Evolutionary conservation across 2,888 invertebrate genomes (phyloP), one percentile per base, ranked within the genome.

Genomic region (Biston stratarius): DNA sequence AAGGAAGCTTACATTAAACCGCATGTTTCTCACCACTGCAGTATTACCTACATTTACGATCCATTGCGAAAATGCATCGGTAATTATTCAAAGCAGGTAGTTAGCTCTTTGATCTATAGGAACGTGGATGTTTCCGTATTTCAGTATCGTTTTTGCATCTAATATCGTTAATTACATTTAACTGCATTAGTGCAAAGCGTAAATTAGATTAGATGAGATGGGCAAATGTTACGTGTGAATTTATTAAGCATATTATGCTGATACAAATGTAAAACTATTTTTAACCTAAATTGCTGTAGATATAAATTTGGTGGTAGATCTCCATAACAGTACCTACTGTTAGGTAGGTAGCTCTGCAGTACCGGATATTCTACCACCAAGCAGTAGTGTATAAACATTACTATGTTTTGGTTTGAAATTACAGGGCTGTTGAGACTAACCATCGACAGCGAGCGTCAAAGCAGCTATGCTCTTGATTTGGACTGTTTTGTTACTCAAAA

Each of bases 21-120:
- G 14, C 8, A 53, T 38, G 47, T 38, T 61, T 33, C 14, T 45
- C 47, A 53, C 34, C 24, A 36, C 45, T 61, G 61, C 38, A 24
- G 55, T 60, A 51, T 61, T 47, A 38, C 15, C 33, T 62, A 24
- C 15, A 38, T 62, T 61, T 47, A 61, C 56, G 36, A 58, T 69
- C 45, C 44, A 58, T 33, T 64, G 57, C 58, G 42, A 55, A 53
- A 64, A 44, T 63, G 61, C 52, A 61, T 71, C 62, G 48, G 44
- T 61, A 58, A 45, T 60, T 66, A 65, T 62, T 62, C 14, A 52
- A 57, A 63, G 11, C 34, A 36, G 40, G 48, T 12, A 42, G 14
- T 56, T 33, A 49, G 14, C 49, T 40, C 62, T 56, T 49, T 56
- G 55, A 62, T 62, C 57, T 62, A 44, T 57, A 57, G 51, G 65